Percentiles rank a stretch among this genome's conserved stretches.
These are phyloP conservation scores for Alligator mississippiensis DNA, from an alignment of 2,113 vertebrate species.

Conservation along the genomic window DNA sequence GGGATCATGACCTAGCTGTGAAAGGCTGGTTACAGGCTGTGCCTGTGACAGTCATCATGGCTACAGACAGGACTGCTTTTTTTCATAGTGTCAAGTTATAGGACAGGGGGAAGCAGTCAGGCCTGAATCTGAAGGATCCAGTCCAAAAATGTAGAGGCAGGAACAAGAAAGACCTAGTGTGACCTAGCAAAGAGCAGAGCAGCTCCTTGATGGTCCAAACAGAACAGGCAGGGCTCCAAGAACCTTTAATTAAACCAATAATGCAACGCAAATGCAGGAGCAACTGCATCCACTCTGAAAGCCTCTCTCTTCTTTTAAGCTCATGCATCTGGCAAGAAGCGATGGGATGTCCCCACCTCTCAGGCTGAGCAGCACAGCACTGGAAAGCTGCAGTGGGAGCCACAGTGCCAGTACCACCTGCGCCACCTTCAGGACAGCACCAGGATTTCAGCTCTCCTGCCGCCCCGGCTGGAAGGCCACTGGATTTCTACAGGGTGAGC, in stretches of 20 bases:
- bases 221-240: not conserved
- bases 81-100: too few species aligned
- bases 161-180: not conserved
- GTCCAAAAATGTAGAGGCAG: not conserved
- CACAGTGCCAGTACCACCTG: constrained; percentile 80
- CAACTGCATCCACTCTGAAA: not conserved
- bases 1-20: not conserved
- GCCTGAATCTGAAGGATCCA: not conserved
- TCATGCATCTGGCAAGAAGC: constrained; percentile 73
- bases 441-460: constrained; percentile 77
- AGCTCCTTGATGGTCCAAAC: not conserved
- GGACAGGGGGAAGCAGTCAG: not conserved
- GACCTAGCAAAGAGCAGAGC: not conserved
- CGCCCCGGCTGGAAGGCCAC: constrained; percentile 84
- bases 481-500: constrained; percentile 91
- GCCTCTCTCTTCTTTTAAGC: constrained; percentile 15
- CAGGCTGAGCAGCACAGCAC: constrained; percentile 54
- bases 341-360: constrained; percentile 68
- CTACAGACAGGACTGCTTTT: not conserved
- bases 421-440: constrained; percentile 81
- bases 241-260: not conserved
- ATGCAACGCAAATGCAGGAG: not conserved
- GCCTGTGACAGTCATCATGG: not conserved
- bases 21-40: not conserved
- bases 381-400: constrained; percentile 77